Evolutionary conservation across 2,888 invertebrate species (phyloP), one percentile per base, ranked within the genome.

Genomic region (Caenorhabditis sp.): DNA sequence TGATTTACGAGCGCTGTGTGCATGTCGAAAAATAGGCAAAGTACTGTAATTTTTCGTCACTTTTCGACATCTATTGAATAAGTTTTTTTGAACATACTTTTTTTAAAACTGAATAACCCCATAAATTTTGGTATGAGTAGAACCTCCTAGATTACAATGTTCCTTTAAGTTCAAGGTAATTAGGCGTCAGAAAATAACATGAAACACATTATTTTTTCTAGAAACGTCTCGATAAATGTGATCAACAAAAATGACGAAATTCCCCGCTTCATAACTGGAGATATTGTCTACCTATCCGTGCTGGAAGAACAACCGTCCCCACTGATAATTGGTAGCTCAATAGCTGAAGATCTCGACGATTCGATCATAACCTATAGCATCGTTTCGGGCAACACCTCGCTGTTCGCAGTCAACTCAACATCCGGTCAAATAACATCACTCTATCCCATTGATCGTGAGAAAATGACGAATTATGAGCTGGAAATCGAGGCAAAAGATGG

Each of bases 171-270:
- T n/a, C n/a, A n/a, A n/a, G n/a, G n/a, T n/a, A n/a, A n/a, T n/a
- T n/a, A n/a, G n/a, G n/a, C n/a, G n/a, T n/a, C n/a, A n/a, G n/a
- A n/a, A n/a, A n/a, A n/a, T n/a, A n/a, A n/a, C n/a, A n/a, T n/a
- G n/a, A n/a, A n/a, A n/a, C n/a, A n/a, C n/a, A n/a, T n/a, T n/a
- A n/a, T n/a, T n/a, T n/a, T 51, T 51, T 69, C 55, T 49, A 69
- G 66, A 6, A 68, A 67, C 26, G 57, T 81, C 19, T 58, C 61
- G 10, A 61, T 83, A 1, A 36, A 65, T 1, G 51, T 83, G n/a
- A 73, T 65, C 24, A 81, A 82, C 60, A 78, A 76, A 36, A 83
- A 82, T 58, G 82, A 82, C 53, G 82, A 83, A 31, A n/a, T 62
- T 1, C 82, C 82, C 0, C 62, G 77, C 14, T 83, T 83, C 57